Percentiles rank a stretch among this genome's conserved stretches.
These are phyloP conservation scores for Drosophila sp. DNA, from an alignment of 1,140 invertebrate species.

Conservation along the genomic window DNA sequence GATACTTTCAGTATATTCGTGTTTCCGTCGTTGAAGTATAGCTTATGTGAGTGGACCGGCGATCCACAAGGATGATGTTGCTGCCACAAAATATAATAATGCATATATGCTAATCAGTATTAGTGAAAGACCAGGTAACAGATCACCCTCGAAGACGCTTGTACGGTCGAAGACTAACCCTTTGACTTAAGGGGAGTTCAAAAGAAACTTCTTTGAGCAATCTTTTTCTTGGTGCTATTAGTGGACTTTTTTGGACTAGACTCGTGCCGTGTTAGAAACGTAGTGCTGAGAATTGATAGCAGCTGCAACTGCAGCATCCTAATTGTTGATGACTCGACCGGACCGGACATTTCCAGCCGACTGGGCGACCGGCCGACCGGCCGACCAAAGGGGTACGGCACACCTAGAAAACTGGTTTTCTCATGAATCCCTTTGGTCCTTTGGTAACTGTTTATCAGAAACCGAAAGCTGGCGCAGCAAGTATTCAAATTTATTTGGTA, in stretches of 20 bases:
- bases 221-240: neutral
- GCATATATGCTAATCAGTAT: neutral
- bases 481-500: slow-evolving; percentile 51
- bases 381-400: slow-evolving; percentile 24
- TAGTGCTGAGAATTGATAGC: neutral
- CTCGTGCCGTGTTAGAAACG: neutral
- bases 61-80: neutral
- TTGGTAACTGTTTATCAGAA: slow-evolving; percentile 9
- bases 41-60: neutral
- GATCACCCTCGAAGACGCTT: neutral
- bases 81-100: neutral
- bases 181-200: neutral
- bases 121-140: neutral
- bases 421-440: slow-evolving; percentile 53
- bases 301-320: slow-evolving; percentile 9
- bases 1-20: too few relatives aligned
- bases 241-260: neutral
- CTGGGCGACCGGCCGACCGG: slow-evolving; percentile 15
- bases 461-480: slow-evolving; percentile 39
- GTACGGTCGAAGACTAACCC: neutral
- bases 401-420: slow-evolving; percentile 74
- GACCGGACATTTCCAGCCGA: slow-evolving; percentile 54
- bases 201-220: neutral
- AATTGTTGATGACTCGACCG: slow-evolving; percentile 32
- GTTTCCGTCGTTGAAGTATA: neutral